These are phyloP conservation scores for Trachelus troglodyta DNA, from an alignment of 2,888 invertebrate genomes.

Conservation along the genomic window DNA sequence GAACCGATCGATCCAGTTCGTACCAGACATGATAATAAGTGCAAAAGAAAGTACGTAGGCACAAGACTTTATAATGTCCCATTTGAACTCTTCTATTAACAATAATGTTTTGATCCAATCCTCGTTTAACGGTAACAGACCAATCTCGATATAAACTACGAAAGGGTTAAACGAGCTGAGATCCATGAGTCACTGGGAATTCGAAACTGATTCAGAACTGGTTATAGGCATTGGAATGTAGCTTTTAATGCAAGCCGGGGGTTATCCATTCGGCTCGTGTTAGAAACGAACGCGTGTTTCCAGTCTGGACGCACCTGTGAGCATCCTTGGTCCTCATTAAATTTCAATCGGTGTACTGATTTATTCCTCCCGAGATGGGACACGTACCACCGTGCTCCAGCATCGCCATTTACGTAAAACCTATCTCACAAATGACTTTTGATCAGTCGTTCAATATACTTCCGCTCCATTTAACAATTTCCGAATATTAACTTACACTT, in stretches of 20 bases:
- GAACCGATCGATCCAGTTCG: not conserved
- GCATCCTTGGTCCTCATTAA: slow-evolving; percentile 39
- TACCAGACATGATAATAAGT: not conserved
- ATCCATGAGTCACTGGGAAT: slow-evolving; percentile 40
- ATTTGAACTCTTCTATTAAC: not conserved
- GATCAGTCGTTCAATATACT: not conserved
- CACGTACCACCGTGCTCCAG: not conserved
- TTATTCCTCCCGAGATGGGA: slow-evolving; percentile 32
- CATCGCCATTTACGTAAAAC: not conserved
- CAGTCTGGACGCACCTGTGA: slow-evolving; percentile 31
- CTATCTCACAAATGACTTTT: not conserved
- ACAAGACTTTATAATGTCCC: not conserved
- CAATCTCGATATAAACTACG: not conserved
- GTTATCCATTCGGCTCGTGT: slow-evolving; percentile 8
- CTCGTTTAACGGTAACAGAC: slow-evolving; percentile 8
- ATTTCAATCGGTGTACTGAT: slow-evolving; percentile 50
- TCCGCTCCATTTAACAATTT: not conserved
- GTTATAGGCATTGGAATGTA: slow-evolving; percentile 52
- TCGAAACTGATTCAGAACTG: slow-evolving; percentile 55
- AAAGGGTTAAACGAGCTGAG: not conserved
- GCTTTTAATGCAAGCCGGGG: slow-evolving; percentile 46
- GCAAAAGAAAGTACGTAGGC: not conserved
- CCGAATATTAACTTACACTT: not conserved
- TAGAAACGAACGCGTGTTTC: slow-evolving; percentile 7
- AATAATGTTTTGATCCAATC: not conserved